Conservation (phyloP, 2,888 invertebrate genomes). For the Lithophane socia region DNA sequence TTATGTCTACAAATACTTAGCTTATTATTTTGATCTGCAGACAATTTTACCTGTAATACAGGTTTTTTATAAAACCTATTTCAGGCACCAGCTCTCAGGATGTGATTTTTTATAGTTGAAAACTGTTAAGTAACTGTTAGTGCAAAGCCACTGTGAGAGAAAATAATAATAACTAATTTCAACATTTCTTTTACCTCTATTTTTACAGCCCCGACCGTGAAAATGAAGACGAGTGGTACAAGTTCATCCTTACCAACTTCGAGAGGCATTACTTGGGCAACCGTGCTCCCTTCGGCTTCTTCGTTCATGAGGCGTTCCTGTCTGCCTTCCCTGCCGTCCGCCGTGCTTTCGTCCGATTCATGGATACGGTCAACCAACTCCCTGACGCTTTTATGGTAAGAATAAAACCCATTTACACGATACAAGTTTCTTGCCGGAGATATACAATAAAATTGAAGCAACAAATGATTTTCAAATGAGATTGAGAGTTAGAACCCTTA, state of each 20-base stretch:
- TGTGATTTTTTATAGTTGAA: too few species aligned
- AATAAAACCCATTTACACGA: background rate
- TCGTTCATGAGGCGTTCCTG: slow-evolving; percentile 92
- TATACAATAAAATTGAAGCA: too few species aligned
- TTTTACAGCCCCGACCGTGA: slow-evolving; percentile 70
- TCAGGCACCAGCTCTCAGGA: too few species aligned
- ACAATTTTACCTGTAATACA: background rate
- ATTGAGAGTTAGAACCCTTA: too few species aligned
- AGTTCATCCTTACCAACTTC: slow-evolving; percentile 92
- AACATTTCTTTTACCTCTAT: background rate
- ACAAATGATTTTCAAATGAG: background rate
- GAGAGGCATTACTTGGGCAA: slow-evolving; percentile 91
- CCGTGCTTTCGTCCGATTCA: slow-evolving; percentile 89
- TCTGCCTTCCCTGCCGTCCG: slow-evolving; percentile 80
- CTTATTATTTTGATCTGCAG: background rate
- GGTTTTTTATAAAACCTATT: too few species aligned
- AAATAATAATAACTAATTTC: too few species aligned
- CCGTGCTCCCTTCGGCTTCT: slow-evolving; percentile 92
- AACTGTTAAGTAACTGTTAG: too few species aligned
- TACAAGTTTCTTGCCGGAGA: background rate
- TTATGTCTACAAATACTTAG: background rate
- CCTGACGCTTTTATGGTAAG: slow-evolving; percentile 91
- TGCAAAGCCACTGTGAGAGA: too few species aligned
- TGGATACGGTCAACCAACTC: slow-evolving; percentile 88
- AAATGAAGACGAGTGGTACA: slow-evolving; percentile 86